Evolutionary conservation across 2,113 vertebrate species (phyloP), one percentile per base, ranked within the genome.

Genomic region (Zeus faber): DNA sequence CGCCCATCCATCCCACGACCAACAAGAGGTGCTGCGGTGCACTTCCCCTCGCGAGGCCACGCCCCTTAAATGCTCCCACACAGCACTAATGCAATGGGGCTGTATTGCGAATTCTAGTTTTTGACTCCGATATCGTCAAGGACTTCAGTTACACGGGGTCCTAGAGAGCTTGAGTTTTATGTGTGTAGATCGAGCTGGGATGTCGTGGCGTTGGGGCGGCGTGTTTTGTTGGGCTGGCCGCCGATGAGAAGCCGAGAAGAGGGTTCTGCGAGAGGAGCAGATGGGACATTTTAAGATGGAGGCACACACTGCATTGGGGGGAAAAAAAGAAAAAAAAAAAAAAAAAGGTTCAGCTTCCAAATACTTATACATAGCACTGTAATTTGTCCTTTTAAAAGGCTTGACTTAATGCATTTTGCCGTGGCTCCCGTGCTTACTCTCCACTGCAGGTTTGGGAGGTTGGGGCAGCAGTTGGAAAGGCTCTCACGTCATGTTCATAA

Each of bases 331-430:
- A n/a, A n/a, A n/a, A n/a, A n/a, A n/a, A n/a, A n/a, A n/a, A n/a
- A n/a, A n/a, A 79, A 80, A 85, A 83, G 81, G 82, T 88, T 83
- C 81, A 54, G 76, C 78, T 83, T 86, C 78, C 86, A 84, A 87
- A 84, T 82, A 85, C 76, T 83, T 85, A 85, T 85, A 81, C 85
- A 83, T 77, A 86, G 77, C 87, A 81, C 83, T 88, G 88, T 88
- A 86, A 84, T 85, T 85, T 83, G 82, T 83, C 89, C 76, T 77
- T 83, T 77, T 83, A 74, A 81, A 81, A 83, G 76, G 84, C 83
- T 87, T 87, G 84, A 82, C 87, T 87, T 56, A 80, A 72, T 86
- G 85, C 81, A 83, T 85, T 82, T 77, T 76, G 76, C 70, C 51
- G 70, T 80, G 75, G 85, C 77, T 75, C 56, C 52, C 76, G 79